Evolutionary conservation across 2,113 vertebrate species (phyloP).

Genomic region (Nothocercus julius): DNA sequence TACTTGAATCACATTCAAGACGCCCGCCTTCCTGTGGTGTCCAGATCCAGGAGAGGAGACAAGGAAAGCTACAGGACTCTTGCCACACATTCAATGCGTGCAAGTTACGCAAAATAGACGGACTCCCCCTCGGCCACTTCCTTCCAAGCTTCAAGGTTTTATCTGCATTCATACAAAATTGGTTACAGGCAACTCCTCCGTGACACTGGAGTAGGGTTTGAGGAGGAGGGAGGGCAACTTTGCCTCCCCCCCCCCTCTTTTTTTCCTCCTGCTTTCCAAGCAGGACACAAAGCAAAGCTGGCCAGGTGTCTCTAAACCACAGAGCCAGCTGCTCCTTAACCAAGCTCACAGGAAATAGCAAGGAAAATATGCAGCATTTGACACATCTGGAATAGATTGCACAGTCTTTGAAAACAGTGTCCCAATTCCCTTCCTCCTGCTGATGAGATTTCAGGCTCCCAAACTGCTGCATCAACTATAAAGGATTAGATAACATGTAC

Average conservation of each 20-base stretch:
- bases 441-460: slow-evolving; percentile 70
- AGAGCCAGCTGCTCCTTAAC: slow-evolving; percentile 62
- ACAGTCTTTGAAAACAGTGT: slow-evolving; percentile 64
- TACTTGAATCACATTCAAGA: neutral
- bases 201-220: neutral
- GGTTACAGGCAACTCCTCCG: slow-evolving; percentile 37
- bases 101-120: neutral
- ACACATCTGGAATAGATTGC: slow-evolving; percentile 66
- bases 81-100: neutral
- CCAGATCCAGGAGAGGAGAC: neutral
- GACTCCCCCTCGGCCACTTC: neutral
- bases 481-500: slow-evolving; percentile 6
- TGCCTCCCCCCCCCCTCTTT: neutral
- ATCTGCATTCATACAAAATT: slow-evolving; percentile 44
- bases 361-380: slow-evolving; percentile 53
- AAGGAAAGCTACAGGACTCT: neutral
- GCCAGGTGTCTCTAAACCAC: slow-evolving; percentile 59
- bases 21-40: neutral
- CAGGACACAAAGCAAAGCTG: slow-evolving; percentile 59
- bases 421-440: slow-evolving; percentile 42
- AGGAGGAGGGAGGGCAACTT: too few species aligned
- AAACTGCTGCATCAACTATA: slow-evolving; percentile 36
- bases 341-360: slow-evolving; percentile 72
- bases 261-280: neutral
- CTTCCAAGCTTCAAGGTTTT: slow-evolving; percentile 10